Base-by-base conservation (phyloP, 2,113 vertebrate species). In the Kryptolebias marmoratus region DNA sequence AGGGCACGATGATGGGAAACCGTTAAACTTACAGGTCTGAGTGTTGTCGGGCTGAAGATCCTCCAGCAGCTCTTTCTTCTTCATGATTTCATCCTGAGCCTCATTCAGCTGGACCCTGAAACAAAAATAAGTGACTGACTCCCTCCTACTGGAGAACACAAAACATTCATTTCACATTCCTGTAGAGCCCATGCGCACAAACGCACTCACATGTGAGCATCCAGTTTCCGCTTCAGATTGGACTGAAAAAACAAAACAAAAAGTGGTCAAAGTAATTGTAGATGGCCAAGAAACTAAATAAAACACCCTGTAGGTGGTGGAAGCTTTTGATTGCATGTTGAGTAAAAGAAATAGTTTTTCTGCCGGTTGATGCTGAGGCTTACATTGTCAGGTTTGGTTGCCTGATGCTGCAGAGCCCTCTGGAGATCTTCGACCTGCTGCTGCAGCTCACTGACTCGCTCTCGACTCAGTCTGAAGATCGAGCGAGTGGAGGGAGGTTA, bases 371-470 rank as follows among this genome's bases (percentile, higher is more conserved):
- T 69, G 22, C 31, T 31, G 42, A 18, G 47, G n/a, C 95, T 96
- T 90, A 97, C 96, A 52, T 95, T 96, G 83, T 98, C 97, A 5
- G 95, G 84, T 88, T 96, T 97, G 78, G 94, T 85, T 7, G 94
- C 96, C 79, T 98, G 95, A 48, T 95, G 96, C 83, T 99, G 98
- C 56, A 99, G 92, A 64, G 95, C 94, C 81, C 94, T 98, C 71
- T 99, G 98, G 31, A 99, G 94, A 72, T 99, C 97, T 75, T 96
- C 97, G 63, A 99, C 94, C 87, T 99, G 97, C 82, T 96, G 96
- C 77, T 97, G 96, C 31, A 98, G 79, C 87, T 96, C 97, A 77
- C 88, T 80, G 54, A 97, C 88, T 9, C 88, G 92, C 73, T 96
- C 96, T 82, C 90, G 88, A 84, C 91, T 96, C 73, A 99, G 83